Base-by-base conservation (phyloP, 1,140 invertebrate species). In the Polypedilum pembai region DNA sequence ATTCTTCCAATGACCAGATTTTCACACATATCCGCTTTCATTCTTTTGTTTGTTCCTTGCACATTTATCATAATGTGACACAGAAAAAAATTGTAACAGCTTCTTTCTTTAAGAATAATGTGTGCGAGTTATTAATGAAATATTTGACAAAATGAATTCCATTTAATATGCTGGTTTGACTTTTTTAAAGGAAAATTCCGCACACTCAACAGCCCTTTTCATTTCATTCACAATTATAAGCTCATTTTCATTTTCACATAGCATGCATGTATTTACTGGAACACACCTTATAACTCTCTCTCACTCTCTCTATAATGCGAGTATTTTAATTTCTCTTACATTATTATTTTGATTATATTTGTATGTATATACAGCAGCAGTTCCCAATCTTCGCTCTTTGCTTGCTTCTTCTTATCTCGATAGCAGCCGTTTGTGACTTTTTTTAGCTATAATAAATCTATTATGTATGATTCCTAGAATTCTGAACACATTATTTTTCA, bases 401-500 rank as follows among this genome's bases (percentile, higher is more conserved):
- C 15, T 56, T 56, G 45, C 45, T 56, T 56, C n/a, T 56, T 15
- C 7, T 56, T 56, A 15, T 56, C 3, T 56, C 3, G 45, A 33
- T 18, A 69, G 10, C 65, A 66, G 65, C 7, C n/a, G 17, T 21
- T 10, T 69, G 65, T 69, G 65, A 69, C 65, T 66, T 66, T 45
- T 41, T 45, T 45, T n/a, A 45, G 8, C 8, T 69, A 69, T 69
- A 21, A 10, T 69, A 69, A n/a, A 56, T 56, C n/a, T 56, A n/a
- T 56, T 56, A 56, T 56, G 45, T 56, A 56, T 56, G 45, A n/a
- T 69, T 69, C 17, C 65, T 69, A 69, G 65, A 69, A 20, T 69
- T 69, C 65, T 69, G 65, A 69, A 69, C 65, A 69, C 65, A 69
- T 69, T 69, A 20, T 69, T 18, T 56, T 56, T 56, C 45, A 56